phyloP scores from a whole-genome alignment of 1,140 invertebrate species.

The Drosophila grimshawi region DNA sequence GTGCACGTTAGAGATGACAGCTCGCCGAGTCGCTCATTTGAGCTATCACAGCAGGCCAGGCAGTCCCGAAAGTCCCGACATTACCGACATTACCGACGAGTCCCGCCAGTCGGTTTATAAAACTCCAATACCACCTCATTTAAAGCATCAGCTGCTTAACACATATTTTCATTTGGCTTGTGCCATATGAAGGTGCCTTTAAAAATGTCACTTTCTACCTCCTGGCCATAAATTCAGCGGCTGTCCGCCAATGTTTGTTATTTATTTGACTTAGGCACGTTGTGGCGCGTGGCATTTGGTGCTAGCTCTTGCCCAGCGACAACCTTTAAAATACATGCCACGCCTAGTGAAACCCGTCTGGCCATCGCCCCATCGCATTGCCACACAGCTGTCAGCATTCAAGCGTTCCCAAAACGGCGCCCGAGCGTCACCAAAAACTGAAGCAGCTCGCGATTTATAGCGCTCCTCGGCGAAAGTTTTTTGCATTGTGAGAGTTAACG shows the following conservation, averaged over 20 bases:
- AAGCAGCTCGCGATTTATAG: slow-evolving; percentile 75
- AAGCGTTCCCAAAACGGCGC: slow-evolving; percentile 42
- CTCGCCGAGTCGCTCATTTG: slow-evolving; percentile 22
- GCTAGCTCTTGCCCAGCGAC: slow-evolving; percentile 38
- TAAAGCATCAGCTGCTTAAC: slow-evolving; percentile 19
- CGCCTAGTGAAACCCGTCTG: slow-evolving; percentile 36
- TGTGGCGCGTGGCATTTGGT: slow-evolving; percentile 60
- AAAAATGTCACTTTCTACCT: slow-evolving; percentile 35
- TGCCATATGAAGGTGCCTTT: slow-evolving; percentile 18
- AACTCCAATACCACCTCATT: slow-evolving; percentile 12
- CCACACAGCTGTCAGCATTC: slow-evolving; percentile 72
- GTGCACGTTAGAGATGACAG: slow-evolving; percentile 60
- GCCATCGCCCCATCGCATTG: not conserved
- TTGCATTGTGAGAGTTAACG: slow-evolving; percentile 41
- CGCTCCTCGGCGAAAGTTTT: slow-evolving; percentile 74
- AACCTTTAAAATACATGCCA: slow-evolving; percentile 79
- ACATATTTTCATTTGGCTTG: slow-evolving; percentile 10
- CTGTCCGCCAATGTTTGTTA: slow-evolving; percentile 80
- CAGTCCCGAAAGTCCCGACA: not conserved
- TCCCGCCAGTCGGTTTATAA: not conserved
- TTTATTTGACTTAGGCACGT: slow-evolving; percentile 78
- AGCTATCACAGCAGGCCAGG: slow-evolving; percentile 31
- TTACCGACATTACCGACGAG: no score
- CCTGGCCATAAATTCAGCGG: slow-evolving; percentile 69
- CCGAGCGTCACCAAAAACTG: slow-evolving; percentile 50